Conservation (phyloP, 1,140 invertebrate genomes). For the Rhyacophila brunnea region DNA sequence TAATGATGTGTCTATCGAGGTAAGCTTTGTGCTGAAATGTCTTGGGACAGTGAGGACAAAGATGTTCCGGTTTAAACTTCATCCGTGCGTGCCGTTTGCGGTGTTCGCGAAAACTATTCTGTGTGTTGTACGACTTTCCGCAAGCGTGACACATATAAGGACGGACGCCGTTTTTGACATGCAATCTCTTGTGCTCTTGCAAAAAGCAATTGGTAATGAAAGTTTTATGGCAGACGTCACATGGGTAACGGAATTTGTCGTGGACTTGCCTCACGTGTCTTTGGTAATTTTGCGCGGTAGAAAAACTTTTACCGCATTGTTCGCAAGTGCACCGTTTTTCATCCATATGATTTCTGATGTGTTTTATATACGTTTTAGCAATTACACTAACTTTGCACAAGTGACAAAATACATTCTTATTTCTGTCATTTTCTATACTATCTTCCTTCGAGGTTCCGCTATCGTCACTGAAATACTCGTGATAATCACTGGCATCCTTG, state of each 20-base stretch:
- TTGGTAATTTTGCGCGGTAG: slow-evolving; percentile 44
- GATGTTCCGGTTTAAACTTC: slow-evolving; percentile 6
- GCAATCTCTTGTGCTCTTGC: slow-evolving; percentile 61
- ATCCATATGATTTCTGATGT: slow-evolving; percentile 49
- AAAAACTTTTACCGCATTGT: slow-evolving; percentile 49
- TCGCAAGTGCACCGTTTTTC: slow-evolving; percentile 58
- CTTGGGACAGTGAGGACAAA: slow-evolving; percentile 33
- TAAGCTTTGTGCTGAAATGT: slow-evolving; percentile 30
- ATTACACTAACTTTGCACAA: slow-evolving; percentile 45
- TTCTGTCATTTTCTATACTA: no score
- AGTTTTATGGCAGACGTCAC: slow-evolving; percentile 28
- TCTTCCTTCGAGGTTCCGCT: no score
- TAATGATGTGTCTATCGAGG: slow-evolving; percentile 10
- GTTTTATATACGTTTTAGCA: slow-evolving; percentile 39
- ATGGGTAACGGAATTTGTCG: slow-evolving; percentile 48
- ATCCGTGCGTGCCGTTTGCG: slow-evolving; percentile 40
- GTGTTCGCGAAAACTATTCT: slow-evolving; percentile 63
- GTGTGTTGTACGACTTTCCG: slow-evolving; percentile 56
- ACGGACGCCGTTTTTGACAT: slow-evolving; percentile 69
- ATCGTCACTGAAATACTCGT: no score
- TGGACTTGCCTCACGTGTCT: slow-evolving; percentile 42
- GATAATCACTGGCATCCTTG: neutral
- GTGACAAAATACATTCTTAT: slow-evolving; percentile 29
- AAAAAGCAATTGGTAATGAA: slow-evolving; percentile 23
- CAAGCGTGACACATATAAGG: slow-evolving; percentile 65